Evolutionary conservation across 1,140 invertebrate genomes (phyloP).

Genomic region (Telenomus remus): DNA sequence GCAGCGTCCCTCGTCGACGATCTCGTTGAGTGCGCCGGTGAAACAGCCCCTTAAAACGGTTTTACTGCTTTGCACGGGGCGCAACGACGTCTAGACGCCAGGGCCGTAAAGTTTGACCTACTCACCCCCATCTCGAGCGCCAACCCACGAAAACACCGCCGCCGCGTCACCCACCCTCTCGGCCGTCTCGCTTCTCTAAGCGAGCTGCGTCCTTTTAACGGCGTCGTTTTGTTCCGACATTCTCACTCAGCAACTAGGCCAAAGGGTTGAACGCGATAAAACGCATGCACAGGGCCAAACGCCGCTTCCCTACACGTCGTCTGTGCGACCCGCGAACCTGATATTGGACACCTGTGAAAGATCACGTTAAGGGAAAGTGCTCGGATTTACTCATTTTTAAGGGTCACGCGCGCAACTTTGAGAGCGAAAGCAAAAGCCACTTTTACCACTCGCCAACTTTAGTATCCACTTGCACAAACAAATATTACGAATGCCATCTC

Average conservation of each 20-base stretch:
- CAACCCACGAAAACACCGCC: constrained; percentile 32
- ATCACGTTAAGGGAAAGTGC: constrained; percentile 46
- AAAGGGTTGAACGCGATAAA: constrained; percentile 61
- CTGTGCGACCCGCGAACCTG: constrained; percentile 17
- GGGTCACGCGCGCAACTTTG: neutral
- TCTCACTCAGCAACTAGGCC: constrained; percentile 59
- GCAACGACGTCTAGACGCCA: constrained; percentile 75
- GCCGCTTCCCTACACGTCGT: constrained; percentile 20
- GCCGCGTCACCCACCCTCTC: constrained; percentile 3
- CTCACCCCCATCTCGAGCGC: constrained; percentile 67
- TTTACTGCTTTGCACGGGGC: constrained; percentile 73
- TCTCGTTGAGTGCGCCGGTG: constrained; percentile 68
- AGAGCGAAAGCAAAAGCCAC: neutral
- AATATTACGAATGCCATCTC: no score
- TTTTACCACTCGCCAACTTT: neutral
- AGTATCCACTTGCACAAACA: no score
- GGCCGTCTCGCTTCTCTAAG: constrained; percentile 15
- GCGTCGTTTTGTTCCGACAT: constrained; percentile 23
- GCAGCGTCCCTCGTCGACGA: constrained; percentile 6
- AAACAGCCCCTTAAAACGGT: constrained; percentile 75
- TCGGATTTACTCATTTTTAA: constrained; percentile 34
- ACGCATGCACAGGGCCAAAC: constrained; percentile 33
- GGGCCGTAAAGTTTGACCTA: constrained; percentile 75
- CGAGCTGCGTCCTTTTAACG: constrained; percentile 3
- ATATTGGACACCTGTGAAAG: constrained; percentile 52